A percentile compares a stretch with the other conserved stretches of the same genome.
Evolutionary conservation across 2,797 vertebrate species (phyloP).

Genomic region (Adelosebastes latens): DNA sequence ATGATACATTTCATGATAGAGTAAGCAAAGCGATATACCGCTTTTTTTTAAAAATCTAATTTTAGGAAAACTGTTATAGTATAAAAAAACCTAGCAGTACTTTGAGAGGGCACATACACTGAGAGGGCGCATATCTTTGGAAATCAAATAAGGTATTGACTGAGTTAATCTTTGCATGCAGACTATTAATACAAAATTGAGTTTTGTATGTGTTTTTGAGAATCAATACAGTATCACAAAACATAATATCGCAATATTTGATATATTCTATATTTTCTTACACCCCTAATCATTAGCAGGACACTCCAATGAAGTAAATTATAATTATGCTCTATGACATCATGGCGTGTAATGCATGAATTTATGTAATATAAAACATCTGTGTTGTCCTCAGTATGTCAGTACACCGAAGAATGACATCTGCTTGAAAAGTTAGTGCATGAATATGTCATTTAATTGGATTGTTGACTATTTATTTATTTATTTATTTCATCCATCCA

Average conservation of each 20-base stretch:
- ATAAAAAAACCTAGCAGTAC: too few species aligned
- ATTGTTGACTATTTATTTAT: not conserved
- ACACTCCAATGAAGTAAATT: not conserved
- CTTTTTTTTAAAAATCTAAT: too few species aligned
- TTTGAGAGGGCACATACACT: too few species aligned
- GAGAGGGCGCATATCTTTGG: too few species aligned
- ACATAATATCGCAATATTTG: too few species aligned
- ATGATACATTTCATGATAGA: too few species aligned
- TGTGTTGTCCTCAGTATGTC: not conserved
- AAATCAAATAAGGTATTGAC: too few species aligned
- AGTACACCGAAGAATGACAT: not conserved
- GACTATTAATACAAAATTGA: rapidly evolving
- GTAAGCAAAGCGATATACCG: too few species aligned
- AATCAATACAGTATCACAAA: rapidly evolving
- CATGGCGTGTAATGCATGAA: not conserved
- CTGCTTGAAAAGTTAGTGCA: not conserved
- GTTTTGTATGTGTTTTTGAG: too few species aligned
- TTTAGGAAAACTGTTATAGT: too few species aligned
- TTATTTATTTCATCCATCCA: not conserved
- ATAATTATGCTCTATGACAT: not conserved
- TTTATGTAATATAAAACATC: not conserved
- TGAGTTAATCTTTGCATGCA: too few species aligned
- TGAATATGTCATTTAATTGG: not conserved
- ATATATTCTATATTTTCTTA: too few species aligned
- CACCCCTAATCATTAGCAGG: not conserved